Conservation (phyloP, 35 echinoderm and acorn worm genomes). For the Apostichopus japonicus region DNA sequence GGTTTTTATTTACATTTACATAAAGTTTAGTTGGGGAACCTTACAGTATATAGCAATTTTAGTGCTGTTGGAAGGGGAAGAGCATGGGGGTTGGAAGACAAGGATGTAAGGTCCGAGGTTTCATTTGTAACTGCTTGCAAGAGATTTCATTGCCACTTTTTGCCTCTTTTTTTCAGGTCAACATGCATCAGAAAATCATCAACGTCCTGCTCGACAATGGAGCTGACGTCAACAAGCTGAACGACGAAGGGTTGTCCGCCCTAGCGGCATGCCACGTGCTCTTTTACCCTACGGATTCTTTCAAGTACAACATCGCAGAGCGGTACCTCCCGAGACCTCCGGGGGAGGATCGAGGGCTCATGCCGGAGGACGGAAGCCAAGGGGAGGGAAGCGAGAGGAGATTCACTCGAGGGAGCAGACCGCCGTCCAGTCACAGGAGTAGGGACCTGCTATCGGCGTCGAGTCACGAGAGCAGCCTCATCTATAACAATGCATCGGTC, state of each 20-base stretch:
- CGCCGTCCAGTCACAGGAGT: neutral
- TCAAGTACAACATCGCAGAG: slow-evolving; percentile 97
- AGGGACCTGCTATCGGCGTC: neutral
- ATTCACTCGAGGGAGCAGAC: neutral
- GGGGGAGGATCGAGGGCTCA: neutral
- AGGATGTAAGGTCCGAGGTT: too few relatives aligned
- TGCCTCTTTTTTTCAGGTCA: slow-evolving; percentile 59
- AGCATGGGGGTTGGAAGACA: too few relatives aligned
- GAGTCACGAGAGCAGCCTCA: neutral
- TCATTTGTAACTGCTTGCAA: too few relatives aligned
- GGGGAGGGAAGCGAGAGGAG: neutral
- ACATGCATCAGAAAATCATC: slow-evolving; percentile 92
- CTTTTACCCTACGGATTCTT: slow-evolving; percentile 86
- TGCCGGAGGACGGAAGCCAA: neutral
- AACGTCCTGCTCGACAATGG: slow-evolving; percentile 93
- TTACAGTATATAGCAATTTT: too few relatives aligned
- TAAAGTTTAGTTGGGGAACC: too few relatives aligned
- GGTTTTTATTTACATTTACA: too few relatives aligned
- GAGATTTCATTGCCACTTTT: too few relatives aligned
- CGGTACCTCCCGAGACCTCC: slow-evolving; percentile 72
- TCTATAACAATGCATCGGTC: neutral
- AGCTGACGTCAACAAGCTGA: slow-evolving; percentile 96
- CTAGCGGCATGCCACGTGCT: slow-evolving; percentile 92
- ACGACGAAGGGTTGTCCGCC: slow-evolving; percentile 91
- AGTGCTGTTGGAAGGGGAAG: too few relatives aligned